These are phyloP conservation scores for Tragelaphus scriptus DNA, from an alignment of 2,113 vertebrate genomes.

Conservation along the genomic window DNA sequence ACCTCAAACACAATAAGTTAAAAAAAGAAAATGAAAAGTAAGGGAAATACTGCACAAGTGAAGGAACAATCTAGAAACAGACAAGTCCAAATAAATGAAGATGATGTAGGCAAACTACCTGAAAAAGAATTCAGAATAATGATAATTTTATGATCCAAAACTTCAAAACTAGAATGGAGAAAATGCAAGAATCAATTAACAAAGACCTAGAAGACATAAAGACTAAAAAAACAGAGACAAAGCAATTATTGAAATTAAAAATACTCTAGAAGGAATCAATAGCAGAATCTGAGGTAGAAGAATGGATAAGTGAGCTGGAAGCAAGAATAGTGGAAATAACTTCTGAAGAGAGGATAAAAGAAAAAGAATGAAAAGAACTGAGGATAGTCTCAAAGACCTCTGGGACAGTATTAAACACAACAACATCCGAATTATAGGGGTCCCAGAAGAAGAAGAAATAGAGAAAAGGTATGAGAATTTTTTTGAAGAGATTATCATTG, in stretches of 20 bases:
- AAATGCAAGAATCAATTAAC: not conserved
- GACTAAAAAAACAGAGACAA: not conserved
- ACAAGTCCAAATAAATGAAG: not conserved
- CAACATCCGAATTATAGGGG: not conserved
- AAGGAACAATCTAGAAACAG: not conserved
- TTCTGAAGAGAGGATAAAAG: not conserved
- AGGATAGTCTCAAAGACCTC: not conserved
- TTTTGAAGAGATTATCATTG: not conserved
- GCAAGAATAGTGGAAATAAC: not conserved
- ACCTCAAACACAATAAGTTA: not conserved
- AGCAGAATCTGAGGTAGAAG: not conserved
- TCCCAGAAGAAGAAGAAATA: not conserved
- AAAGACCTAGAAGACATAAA: not conserved
- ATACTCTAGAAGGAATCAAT: not conserved
- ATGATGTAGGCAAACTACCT: not conserved
- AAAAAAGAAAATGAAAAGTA: not conserved
- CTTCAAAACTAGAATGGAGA: not conserved
- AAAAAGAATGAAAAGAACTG: not conserved
- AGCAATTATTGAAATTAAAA: not conserved
- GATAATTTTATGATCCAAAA: not conserved
- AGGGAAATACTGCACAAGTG: not conserved
- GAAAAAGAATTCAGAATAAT: not conserved
- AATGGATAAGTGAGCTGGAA: not conserved
- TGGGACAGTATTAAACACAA: not conserved
- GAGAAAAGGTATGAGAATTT: not conserved